A percentile compares a stretch with the other conserved stretches of the same genome.
These are phyloP conservation scores for Sinopyrophorus schimmeli DNA, from an alignment of 2,888 invertebrate genomes.

Conservation along the genomic window DNA sequence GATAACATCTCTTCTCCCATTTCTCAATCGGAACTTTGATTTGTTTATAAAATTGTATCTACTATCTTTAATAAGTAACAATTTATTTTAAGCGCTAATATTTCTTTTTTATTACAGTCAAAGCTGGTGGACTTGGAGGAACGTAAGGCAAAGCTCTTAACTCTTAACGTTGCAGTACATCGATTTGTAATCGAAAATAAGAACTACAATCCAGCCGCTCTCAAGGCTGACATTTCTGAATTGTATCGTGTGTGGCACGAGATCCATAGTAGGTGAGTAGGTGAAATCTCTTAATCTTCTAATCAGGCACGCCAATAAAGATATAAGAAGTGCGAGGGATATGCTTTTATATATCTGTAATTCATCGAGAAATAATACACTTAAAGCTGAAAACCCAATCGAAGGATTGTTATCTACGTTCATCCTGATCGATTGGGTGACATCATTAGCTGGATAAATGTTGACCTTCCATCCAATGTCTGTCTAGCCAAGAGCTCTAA, in stretches of 20 bases:
- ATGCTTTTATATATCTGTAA: no score
- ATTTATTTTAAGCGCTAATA: no score
- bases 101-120: conserved; percentile 62
- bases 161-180: conserved; percentile 63
- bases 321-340: no score
- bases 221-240: conserved; percentile 69
- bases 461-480: conserved; percentile 38
- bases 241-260: conserved; percentile 73
- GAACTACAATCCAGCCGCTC: conserved; percentile 53
- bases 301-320: no score
- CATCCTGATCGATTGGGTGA: conserved; percentile 22
- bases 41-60: no score
- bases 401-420: no score
- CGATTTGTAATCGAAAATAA: conserved; percentile 59
- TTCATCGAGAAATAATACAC: no score
- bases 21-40: no score
- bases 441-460: conserved; percentile 43
- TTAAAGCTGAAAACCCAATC: no score
- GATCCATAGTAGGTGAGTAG: conserved; percentile 67
- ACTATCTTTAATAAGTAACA: no score
- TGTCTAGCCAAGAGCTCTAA: conserved; percentile 16
- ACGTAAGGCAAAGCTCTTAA: conserved; percentile 62
- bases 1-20: no score
- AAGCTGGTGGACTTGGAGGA: conserved; percentile 55
- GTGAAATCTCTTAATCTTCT: background rate